Percentiles rank a stretch among this genome's conserved stretches.
Conservation (phyloP, 2,113 vertebrate species). For the Raja brachyura region DNA sequence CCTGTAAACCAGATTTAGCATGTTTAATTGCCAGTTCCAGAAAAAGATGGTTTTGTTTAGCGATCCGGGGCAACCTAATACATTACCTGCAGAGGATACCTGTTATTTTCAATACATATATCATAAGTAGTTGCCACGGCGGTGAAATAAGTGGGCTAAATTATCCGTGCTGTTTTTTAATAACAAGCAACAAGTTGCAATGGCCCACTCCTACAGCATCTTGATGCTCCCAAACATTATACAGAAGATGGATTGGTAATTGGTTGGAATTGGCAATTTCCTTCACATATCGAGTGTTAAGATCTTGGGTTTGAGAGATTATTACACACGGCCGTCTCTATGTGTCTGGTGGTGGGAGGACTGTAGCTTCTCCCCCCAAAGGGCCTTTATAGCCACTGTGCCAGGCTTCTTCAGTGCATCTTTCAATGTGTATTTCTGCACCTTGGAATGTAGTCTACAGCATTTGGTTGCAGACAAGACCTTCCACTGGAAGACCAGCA, state of each 20-base stretch:
- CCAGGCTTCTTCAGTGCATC: too few relatives aligned
- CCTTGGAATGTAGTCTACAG: too few relatives aligned
- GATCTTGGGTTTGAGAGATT: not conserved
- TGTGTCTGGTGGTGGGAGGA: too few relatives aligned
- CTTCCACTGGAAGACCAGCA: too few relatives aligned
- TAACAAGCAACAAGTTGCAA: not conserved
- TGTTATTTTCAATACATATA: not conserved
- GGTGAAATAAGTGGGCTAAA: not conserved
- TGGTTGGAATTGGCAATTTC: not conserved
- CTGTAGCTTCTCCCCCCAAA: too few relatives aligned
- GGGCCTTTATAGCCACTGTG: too few relatives aligned
- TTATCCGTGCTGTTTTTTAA: not conserved
- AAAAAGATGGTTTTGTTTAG: rapidly evolving
- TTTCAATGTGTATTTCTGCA: too few relatives aligned
- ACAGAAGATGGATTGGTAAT: not conserved
- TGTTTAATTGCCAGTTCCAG: not conserved
- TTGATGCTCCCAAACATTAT: not conserved
- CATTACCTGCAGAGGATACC: not conserved
- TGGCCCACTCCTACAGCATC: not conserved
- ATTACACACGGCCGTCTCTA: too few relatives aligned
- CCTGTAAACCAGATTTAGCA: not conserved
- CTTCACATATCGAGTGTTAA: not conserved
- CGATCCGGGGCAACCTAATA: not conserved
- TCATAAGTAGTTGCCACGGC: not conserved
- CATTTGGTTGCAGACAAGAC: too few relatives aligned